Conservation (phyloP, 2,113 vertebrate genomes). For the Hemiprocne comata region DNA sequence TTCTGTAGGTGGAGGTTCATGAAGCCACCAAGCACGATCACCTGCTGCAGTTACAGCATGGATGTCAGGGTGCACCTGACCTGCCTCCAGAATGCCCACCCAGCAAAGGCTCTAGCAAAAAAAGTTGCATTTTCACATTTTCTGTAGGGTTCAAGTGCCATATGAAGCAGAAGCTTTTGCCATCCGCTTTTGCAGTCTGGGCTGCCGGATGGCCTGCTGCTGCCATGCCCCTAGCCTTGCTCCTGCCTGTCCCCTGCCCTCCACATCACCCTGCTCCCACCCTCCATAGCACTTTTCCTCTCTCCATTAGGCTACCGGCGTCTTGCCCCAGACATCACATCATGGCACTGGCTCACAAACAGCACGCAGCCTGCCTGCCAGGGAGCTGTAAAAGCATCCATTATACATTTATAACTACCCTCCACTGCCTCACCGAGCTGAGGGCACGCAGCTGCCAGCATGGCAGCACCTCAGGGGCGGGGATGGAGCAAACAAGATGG, state of each 20-base stretch:
- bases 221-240: background rate
- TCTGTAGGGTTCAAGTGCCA: background rate
- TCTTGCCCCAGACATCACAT: background rate
- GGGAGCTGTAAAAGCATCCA: background rate
- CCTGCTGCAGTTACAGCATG: accelerated
- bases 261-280: accelerated
- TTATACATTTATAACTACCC: background rate
- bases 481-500: background rate
- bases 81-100: background rate
- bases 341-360: accelerated
- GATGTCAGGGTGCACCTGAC: accelerated
- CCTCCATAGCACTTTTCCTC: accelerated
- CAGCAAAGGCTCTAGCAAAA: background rate
- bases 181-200: background rate
- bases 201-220: background rate
- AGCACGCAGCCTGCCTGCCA: background rate
- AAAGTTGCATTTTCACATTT: background rate
- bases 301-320: background rate
- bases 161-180: background rate
- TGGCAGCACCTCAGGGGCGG: background rate
- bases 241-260: background rate
- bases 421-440: accelerated
- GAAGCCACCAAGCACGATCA: background rate
- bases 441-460: accelerated
- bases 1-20: background rate